Evolutionary conservation across 2,888 invertebrate species (phyloP).

Genomic region (Morinoia aosen): DNA sequence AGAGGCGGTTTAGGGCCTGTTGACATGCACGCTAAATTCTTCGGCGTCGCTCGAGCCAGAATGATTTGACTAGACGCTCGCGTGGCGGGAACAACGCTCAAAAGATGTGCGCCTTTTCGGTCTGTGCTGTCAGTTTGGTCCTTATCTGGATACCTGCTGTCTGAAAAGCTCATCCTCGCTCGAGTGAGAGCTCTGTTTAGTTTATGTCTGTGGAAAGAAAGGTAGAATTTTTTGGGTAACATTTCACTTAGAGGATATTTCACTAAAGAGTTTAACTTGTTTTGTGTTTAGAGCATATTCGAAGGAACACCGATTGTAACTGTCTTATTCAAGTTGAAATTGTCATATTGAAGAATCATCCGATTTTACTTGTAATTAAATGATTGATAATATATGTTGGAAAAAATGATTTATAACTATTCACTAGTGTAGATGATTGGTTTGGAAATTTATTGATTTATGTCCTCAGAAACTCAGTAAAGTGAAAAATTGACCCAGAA

Average conservation of each 20-base stretch:
- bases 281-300: not conserved
- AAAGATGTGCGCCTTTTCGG: not conserved
- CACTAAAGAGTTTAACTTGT: not conserved
- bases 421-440: too few species aligned
- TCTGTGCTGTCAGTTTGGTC: not conserved
- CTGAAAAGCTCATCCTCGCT: not conserved
- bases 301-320: too few species aligned
- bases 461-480: too few species aligned
- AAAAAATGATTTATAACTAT: too few species aligned
- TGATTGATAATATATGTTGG: too few species aligned
- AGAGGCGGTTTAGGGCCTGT: slow-evolving; percentile 42
- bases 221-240: not conserved
- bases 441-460: too few species aligned
- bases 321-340: too few species aligned
- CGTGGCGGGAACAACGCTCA: not conserved
- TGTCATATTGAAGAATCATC: too few species aligned
- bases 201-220: not conserved
- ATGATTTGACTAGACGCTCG: not conserved
- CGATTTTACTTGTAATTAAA: too few species aligned
- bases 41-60: not conserved
- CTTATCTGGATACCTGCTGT: not conserved
- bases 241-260: too few species aligned
- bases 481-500: too few species aligned
- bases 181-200: not conserved
- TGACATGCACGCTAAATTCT: slow-evolving; percentile 46